These are phyloP conservation scores for Paramisgurnus dabryanus DNA, from an alignment of 2,113 vertebrate genomes.

Conservation along the genomic window DNA sequence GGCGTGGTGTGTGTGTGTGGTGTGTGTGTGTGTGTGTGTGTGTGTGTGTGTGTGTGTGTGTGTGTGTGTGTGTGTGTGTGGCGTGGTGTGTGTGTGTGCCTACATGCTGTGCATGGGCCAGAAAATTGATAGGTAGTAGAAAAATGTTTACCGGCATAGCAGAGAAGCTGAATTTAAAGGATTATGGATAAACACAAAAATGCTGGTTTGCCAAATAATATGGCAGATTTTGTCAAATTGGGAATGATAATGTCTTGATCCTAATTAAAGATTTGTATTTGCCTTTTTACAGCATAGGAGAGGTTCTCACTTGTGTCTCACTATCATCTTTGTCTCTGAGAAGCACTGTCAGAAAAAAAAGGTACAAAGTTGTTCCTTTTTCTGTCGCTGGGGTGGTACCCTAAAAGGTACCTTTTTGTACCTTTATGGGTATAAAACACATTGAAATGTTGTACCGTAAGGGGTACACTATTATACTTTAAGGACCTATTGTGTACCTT, in stretches of 20 bases:
- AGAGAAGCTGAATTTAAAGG: background rate
- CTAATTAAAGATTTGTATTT: background rate
- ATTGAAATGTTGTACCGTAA: too few species aligned
- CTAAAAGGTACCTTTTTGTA: too few species aligned
- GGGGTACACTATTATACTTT: too few species aligned
- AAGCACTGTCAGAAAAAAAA: too few species aligned
- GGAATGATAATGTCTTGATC: background rate
- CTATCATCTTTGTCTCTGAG: constrained; percentile 8
- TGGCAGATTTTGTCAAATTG: too few species aligned
- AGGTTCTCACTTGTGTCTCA: background rate
- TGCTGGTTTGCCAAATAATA: too few species aligned
- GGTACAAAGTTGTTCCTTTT: too few species aligned
- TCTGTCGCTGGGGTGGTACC: too few species aligned
- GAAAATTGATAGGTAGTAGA: constrained; percentile 40
- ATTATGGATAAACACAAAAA: background rate
- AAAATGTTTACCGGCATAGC: constrained; percentile 31
- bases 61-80: too few species aligned
- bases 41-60: constrained; percentile 19
- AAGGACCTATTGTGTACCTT: too few species aligned
- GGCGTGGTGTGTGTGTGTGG: background rate
- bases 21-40: constrained; percentile 5
- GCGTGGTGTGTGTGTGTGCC: constrained; percentile 28
- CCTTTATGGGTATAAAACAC: too few species aligned
- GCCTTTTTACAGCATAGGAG: background rate
- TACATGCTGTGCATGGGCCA: constrained; percentile 26